phyloP scores from a whole-genome alignment of 2,888 invertebrate genomes.

The Drosophila koepferae region DNA sequence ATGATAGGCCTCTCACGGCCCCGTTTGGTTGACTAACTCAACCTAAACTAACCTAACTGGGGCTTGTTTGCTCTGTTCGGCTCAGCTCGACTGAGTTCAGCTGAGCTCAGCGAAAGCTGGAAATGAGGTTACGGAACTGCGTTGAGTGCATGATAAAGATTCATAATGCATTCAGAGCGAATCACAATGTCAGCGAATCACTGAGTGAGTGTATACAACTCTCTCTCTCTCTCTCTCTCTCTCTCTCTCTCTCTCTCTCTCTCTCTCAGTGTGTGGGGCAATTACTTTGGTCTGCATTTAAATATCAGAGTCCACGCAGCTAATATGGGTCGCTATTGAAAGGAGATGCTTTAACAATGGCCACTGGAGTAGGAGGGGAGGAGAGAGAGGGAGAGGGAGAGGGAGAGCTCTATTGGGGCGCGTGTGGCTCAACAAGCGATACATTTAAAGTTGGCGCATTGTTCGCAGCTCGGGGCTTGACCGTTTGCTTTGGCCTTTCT shows the following conservation, averaged over 20 bases:
- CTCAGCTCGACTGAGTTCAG: constrained; percentile 16
- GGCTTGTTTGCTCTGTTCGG: constrained; percentile 38
- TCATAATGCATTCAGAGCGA: constrained; percentile 31
- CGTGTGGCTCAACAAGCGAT: constrained; percentile 34
- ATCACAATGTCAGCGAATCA: constrained; percentile 51
- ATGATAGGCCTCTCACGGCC: constrained; percentile 60
- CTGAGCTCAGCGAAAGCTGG: constrained; percentile 17
- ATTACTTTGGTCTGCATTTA: constrained; percentile 33
- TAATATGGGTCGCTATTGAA: constrained; percentile 44
- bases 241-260: no score
- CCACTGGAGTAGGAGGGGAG: background rate
- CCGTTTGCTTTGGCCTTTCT: constrained; percentile 38
- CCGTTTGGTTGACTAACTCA: background rate
- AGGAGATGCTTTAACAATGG: constrained; percentile 31
- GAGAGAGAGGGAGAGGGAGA: no score
- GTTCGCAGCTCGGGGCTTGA: constrained; percentile 31
- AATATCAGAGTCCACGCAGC: constrained; percentile 30
- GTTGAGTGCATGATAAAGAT: constrained; percentile 37
- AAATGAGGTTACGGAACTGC: constrained; percentile 57
- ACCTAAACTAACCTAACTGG: constrained; percentile 5
- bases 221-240: no score
- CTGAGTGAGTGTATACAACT: background rate
- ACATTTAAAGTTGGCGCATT: constrained; percentile 22
- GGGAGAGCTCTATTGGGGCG: background rate
- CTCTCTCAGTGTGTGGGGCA: background rate